phyloP scores from a whole-genome alignment of 2,888 invertebrate genomes.

The Cantharis lateralis region DNA sequence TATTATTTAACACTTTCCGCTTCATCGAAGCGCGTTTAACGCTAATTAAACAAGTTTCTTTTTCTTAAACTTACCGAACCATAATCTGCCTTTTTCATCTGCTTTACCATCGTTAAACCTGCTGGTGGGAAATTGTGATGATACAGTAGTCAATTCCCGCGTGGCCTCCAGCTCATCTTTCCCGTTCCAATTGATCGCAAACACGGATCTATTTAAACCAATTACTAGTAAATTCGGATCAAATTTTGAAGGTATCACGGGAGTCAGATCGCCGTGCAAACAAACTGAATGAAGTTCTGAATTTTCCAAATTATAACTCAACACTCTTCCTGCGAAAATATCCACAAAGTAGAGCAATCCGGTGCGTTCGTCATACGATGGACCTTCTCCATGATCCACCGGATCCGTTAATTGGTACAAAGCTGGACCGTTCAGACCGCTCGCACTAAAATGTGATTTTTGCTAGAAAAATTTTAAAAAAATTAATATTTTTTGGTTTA shows the following conservation, averaged over 20 bases:
- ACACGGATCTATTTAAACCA: slow-evolving; percentile 54
- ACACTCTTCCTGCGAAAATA: slow-evolving; percentile 51
- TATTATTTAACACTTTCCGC: slow-evolving; percentile 2
- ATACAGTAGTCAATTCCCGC: slow-evolving; percentile 51
- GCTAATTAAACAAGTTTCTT: not conserved
- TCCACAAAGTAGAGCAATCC: slow-evolving; percentile 59
- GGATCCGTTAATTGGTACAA: slow-evolving; percentile 36
- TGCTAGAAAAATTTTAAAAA: not conserved
- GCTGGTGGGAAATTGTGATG: slow-evolving; percentile 55
- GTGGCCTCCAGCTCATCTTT: slow-evolving; percentile 22
- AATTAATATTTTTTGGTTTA: not conserved
- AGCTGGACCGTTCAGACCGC: not conserved
- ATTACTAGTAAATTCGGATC: slow-evolving; percentile 52
- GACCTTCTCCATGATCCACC: slow-evolving; percentile 57
- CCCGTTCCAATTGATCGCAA: slow-evolving; percentile 59
- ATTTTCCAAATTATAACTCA: slow-evolving; percentile 52
- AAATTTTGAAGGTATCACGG: slow-evolving; percentile 55
- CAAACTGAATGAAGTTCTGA: slow-evolving; percentile 34
- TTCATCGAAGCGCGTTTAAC: not conserved
- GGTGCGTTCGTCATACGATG: slow-evolving; percentile 56
- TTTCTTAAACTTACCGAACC: slow-evolving; percentile 58
- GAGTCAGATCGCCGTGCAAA: slow-evolving; percentile 48
- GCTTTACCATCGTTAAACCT: slow-evolving; percentile 67
- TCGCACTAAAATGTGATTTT: not conserved
- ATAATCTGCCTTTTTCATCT: slow-evolving; percentile 60